phyloP scores from a whole-genome alignment of 2,888 invertebrate species.

The Harmothoe impar region DNA sequence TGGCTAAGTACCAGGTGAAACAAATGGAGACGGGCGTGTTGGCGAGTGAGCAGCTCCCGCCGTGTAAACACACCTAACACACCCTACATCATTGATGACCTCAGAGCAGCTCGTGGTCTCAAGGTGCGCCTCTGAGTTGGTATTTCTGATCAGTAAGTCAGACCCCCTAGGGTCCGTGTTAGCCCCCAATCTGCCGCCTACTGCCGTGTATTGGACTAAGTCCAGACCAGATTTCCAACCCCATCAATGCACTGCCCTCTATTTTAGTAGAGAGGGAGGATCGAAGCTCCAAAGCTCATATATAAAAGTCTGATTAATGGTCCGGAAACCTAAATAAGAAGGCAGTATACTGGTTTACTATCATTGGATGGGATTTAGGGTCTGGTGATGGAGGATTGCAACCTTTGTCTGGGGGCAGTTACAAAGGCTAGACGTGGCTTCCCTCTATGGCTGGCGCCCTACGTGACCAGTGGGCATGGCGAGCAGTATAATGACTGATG shows the following conservation, averaged over 20 bases:
- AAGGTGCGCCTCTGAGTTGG: neutral
- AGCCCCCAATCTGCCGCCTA: neutral
- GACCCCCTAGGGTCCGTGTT: neutral
- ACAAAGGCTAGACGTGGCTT: neutral
- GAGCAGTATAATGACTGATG: neutral
- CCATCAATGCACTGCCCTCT: too few species aligned
- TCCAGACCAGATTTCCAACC: too few species aligned
- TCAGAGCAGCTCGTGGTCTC: neutral
- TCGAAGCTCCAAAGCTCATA: too few species aligned
- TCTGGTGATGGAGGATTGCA: too few species aligned
- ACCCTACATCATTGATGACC: slow-evolving; percentile 32
- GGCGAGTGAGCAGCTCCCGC: neutral
- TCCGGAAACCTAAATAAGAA: too few species aligned
- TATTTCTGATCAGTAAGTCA: neutral
- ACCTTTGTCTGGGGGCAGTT: too few species aligned
- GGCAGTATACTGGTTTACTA: too few species aligned
- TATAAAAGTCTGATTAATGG: too few species aligned
- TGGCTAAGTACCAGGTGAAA: neutral
- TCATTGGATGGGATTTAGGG: too few species aligned
- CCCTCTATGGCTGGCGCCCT: neutral
- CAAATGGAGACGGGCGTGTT: neutral
- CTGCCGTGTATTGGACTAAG: too few species aligned
- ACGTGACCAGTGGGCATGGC: neutral
- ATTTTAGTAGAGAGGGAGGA: too few species aligned
- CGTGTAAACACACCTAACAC: slow-evolving; percentile 17